Conservation (phyloP, 2,113 vertebrate species). For the Hirundichthys speculiger region DNA sequence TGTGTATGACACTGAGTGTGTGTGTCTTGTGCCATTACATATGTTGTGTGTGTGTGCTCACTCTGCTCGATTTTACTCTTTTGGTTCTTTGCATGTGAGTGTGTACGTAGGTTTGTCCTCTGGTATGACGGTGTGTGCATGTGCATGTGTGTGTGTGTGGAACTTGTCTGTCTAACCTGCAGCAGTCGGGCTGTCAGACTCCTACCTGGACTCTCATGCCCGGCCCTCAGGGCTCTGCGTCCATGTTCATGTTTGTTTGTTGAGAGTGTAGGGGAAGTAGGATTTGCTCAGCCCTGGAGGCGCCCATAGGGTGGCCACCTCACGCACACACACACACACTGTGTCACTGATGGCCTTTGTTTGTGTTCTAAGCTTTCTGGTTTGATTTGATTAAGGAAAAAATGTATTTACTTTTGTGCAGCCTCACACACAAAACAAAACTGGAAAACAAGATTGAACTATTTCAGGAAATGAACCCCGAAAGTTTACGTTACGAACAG, state of each 20-base stretch:
- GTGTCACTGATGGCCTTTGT: constrained; percentile 39
- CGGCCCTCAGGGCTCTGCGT: constrained; percentile 65
- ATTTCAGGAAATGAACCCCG: too few relatives aligned
- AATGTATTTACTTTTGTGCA: too few relatives aligned
- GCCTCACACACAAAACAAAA: neutral
- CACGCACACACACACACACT: constrained; percentile 26
- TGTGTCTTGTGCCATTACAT: constrained; percentile 40
- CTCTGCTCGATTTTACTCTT: constrained; percentile 35
- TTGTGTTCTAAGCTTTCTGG: constrained; percentile 19
- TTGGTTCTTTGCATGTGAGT: constrained; percentile 33
- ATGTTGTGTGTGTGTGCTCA: constrained; percentile 21
- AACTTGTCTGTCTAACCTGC: constrained; percentile 70
- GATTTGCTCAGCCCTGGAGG: constrained; percentile 71
- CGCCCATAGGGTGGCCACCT: constrained; percentile 56
- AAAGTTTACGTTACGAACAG: too few relatives aligned
- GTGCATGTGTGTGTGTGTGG: constrained; percentile 25
- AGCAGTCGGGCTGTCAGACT: constrained; percentile 72
- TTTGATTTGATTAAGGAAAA: constrained; percentile 38
- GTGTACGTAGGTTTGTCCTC: constrained; percentile 50
- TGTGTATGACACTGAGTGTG: constrained; percentile 46
- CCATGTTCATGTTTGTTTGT: constrained; percentile 50
- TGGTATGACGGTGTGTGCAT: constrained; percentile 33
- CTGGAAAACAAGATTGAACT: neutral
- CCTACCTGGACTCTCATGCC: constrained; percentile 65
- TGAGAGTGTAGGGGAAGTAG: constrained; percentile 53